Base-by-base conservation (phyloP, 2,797 vertebrate species). In the Enteromius viviparus region DNA sequence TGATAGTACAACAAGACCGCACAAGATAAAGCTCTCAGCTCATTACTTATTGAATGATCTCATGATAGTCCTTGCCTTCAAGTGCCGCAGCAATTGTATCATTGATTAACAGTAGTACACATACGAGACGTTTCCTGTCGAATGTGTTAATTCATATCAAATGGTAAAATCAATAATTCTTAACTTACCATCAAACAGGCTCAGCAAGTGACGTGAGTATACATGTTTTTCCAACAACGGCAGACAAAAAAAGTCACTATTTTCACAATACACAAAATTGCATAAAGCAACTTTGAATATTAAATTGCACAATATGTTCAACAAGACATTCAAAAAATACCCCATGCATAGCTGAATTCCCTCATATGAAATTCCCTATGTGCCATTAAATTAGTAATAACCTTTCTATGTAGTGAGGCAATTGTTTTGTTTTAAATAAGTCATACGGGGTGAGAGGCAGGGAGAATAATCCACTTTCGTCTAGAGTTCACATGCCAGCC, bases 351-450 rank as follows among this genome's bases (percentile, higher is more conserved):
- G 47, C 64, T 34, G 32, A 29, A 51, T 71, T 45, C 21, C 21
- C 42, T 10, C 65, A 45, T 17, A 70, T 75, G 1, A 62, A 68
- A 78, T 78, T 55, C 21, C 12, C 58, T 45, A 55, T 45, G 49
- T 53, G 37, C 29, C 51, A 69, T 45, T 83, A 65, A 83, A 69
- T 66, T 72, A 76, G 64, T 80, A 80, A 87, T 76, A 80, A 82
- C 64, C 53, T 72, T 65, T 34, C 58, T 49, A 42, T 77, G 66
- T 49, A 32, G 42, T 26, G 76, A 53, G 74, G 84, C 49, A 42
- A 78, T 29, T 82, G 82, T 85, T 83, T 79, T 37, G 60, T 83
- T 81, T 83, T 80, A 85, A 87, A 84, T 85, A 87, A 87, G 81
- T 81, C 45, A 82, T 76, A 82, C 68, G 53, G 80, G 65, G 70